Conservation (phyloP, 2,888 invertebrate species). For the Abrostola triplasia region DNA sequence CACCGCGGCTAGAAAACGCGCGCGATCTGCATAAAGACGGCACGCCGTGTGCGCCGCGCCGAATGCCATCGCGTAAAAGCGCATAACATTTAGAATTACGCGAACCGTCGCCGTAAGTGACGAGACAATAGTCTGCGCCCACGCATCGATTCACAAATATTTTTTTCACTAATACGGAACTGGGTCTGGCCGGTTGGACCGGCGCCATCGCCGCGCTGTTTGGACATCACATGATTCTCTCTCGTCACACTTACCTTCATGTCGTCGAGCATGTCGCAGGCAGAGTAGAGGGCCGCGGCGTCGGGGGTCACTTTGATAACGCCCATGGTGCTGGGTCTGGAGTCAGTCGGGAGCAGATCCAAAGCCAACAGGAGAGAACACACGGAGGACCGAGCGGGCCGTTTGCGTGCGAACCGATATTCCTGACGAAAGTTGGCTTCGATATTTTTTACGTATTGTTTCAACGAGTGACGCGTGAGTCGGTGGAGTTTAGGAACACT, state of each 20-base stretch:
- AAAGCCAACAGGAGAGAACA: conserved; percentile 58
- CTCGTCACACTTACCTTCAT: conserved; percentile 79
- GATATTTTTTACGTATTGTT: conserved; percentile 60
- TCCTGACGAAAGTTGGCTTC: conserved; percentile 63
- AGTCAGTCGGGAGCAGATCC: conserved; percentile 24
- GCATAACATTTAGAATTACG: conserved; percentile 66
- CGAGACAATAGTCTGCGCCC: conserved; percentile 61
- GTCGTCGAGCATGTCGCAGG: conserved; percentile 84
- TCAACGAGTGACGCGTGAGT: conserved; percentile 76
- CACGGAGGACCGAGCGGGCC: conserved; percentile 77
- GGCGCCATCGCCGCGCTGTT: conserved; percentile 58
- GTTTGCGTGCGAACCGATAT: conserved; percentile 73
- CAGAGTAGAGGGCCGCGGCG: conserved; percentile 81
- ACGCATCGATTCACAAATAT: conserved; percentile 66
- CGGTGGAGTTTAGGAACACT: conserved; percentile 75
- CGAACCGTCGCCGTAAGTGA: conserved; percentile 60
- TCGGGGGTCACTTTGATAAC: conserved; percentile 84
- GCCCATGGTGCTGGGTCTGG: conserved; percentile 70
- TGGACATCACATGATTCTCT: conserved; percentile 68
- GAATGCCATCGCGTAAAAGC: conserved; percentile 69
- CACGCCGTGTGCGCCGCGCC: conserved; percentile 47
- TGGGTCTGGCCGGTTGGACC: conserved; percentile 60
- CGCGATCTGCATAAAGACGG: conserved; percentile 57
- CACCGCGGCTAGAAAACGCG: conserved; percentile 64
- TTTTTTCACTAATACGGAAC: conserved; percentile 71